Evolutionary conservation across 2,113 vertebrate genomes (phyloP).

Genomic region (Ameiurus melas): DNA sequence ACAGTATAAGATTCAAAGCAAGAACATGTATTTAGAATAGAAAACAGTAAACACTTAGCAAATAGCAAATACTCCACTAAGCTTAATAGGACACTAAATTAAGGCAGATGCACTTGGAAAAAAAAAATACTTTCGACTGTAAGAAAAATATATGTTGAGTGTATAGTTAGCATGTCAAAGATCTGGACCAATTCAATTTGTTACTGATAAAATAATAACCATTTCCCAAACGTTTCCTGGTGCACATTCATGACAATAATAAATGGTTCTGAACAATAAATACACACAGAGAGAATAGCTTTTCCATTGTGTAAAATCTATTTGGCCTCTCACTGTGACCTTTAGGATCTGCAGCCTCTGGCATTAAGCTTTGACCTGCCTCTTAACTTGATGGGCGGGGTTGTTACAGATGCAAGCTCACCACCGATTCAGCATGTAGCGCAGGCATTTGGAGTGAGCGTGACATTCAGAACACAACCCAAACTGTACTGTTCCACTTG

Average conservation of each 20-base stretch:
- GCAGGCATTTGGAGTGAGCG: slow-evolving; percentile 71
- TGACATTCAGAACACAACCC: slow-evolving; percentile 73
- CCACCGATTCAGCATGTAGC: slow-evolving; percentile 76
- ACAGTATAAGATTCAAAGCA: not conserved
- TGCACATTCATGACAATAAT: not conserved
- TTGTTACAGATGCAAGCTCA: slow-evolving; percentile 69
- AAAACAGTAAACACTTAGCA: not conserved
- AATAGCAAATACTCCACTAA: not conserved
- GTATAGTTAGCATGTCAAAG: not conserved
- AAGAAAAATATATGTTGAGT: not conserved
- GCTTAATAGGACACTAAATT: not conserved
- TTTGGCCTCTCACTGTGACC: not conserved
- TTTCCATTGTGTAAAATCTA: not conserved
- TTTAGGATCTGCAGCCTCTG: slow-evolving; percentile 75
- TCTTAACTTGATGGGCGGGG: slow-evolving; percentile 66
- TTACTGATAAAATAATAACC: not conserved
- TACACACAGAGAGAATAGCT: not conserved
- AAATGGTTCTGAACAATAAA: not conserved
- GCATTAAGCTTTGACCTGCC: slow-evolving; percentile 78
- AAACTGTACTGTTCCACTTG: slow-evolving; percentile 72
- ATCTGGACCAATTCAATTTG: not conserved
- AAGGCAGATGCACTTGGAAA: not conserved
- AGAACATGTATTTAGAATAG: not conserved
- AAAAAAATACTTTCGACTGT: not conserved
- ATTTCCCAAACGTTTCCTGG: not conserved